phyloP scores from a whole-genome alignment of 2,888 invertebrate genomes.

The Chalcis sispes region DNA sequence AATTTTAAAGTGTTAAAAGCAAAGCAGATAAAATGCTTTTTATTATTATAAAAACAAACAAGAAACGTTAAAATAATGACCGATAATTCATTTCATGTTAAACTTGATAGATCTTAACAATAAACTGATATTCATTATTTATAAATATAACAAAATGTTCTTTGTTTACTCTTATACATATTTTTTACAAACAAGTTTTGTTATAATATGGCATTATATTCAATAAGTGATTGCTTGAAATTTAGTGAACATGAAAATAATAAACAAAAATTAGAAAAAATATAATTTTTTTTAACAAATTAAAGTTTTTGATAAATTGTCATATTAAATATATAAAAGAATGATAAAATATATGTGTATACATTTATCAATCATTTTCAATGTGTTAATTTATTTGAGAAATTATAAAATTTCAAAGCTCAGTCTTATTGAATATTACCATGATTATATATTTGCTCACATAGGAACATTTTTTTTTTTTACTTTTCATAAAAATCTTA shows the following conservation, averaged over 20 bases:
- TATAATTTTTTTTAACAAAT: not conserved
- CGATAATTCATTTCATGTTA: slow-evolving; percentile 38
- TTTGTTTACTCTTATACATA: slow-evolving; percentile 2
- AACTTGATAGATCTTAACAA: slow-evolving; percentile 26
- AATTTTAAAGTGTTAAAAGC: slow-evolving; percentile 28
- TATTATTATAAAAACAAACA: slow-evolving; percentile 32
- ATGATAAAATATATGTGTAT: slow-evolving; percentile 41
- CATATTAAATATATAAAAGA: not conserved
- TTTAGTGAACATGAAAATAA: slow-evolving; percentile 32
- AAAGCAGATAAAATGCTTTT: slow-evolving; percentile 22
- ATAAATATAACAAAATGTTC: slow-evolving; percentile 41
- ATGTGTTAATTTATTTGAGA: too few relatives aligned
- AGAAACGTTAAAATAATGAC: slow-evolving; percentile 22
- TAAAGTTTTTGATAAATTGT: slow-evolving; percentile 14
- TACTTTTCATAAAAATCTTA: slow-evolving; percentile 61
- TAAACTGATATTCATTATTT: slow-evolving; percentile 35
- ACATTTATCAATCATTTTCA: slow-evolving; percentile 30
- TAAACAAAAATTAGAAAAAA: too few relatives aligned
- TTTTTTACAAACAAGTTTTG: slow-evolving; percentile 42
- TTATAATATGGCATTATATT: slow-evolving; percentile 57
- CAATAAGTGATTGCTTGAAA: slow-evolving; percentile 51
- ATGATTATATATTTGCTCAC: slow-evolving; percentile 60
- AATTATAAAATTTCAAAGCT: slow-evolving; percentile 61
- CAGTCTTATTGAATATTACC: slow-evolving; percentile 64
- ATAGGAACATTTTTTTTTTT: slow-evolving; percentile 64